A percentile compares a stretch with the other conserved stretches of the same genome.
phyloP scores from a whole-genome alignment of 2,113 vertebrate species.

The Oceanodroma tethys region DNA sequence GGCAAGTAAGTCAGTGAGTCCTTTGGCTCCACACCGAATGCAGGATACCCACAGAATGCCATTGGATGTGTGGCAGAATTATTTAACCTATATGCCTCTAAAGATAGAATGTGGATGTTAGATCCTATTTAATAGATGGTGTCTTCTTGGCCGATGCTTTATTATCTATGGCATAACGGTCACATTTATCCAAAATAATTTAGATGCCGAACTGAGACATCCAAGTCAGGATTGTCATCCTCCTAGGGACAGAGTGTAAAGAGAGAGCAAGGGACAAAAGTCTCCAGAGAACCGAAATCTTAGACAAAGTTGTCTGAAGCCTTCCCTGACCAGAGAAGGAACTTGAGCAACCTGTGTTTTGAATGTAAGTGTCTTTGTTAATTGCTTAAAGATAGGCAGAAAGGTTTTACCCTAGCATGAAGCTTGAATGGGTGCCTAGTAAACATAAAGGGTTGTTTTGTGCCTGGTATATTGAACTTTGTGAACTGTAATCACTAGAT shows the following conservation, averaged over 20 bases:
- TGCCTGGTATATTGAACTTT: neutral
- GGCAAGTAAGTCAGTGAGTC: neutral
- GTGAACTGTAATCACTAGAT: neutral
- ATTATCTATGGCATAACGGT: neutral
- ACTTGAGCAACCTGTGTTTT: neutral
- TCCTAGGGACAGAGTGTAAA: neutral
- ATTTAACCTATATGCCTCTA: neutral
- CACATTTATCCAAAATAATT: neutral
- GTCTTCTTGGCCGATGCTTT: neutral
- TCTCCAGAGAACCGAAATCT: neutral
- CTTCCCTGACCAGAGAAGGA: neutral
- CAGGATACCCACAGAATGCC: neutral
- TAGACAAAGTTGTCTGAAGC: neutral
- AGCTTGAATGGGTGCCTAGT: neutral
- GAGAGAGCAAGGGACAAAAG: neutral
- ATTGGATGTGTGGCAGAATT: neutral
- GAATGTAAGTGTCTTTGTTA: neutral
- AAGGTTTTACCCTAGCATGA: neutral
- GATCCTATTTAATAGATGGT: neutral
- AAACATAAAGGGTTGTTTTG: neutral
- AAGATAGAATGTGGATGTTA: neutral
- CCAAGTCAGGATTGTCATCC: neutral
- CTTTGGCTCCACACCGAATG: neutral
- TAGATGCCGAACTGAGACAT: neutral
- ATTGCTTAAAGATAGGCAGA: neutral